phyloP scores from a whole-genome alignment of 1,140 invertebrate species.

The Drosophila elegans region DNA sequence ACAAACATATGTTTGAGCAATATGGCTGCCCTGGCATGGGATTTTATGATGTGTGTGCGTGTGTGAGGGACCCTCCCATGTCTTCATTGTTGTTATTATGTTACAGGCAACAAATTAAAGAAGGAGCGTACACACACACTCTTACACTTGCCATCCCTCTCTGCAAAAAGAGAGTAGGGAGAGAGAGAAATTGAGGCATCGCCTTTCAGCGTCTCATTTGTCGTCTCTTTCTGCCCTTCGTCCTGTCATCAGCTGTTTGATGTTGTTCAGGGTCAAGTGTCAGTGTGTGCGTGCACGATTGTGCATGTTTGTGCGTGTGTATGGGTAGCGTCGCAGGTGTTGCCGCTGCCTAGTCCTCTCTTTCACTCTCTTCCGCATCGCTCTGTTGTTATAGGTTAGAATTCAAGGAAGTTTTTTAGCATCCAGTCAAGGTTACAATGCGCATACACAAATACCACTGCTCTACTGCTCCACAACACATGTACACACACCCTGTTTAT shows the following conservation, averaged over 20 bases:
- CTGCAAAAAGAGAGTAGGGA: slow-evolving; percentile 3
- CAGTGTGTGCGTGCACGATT: slow-evolving; percentile 21
- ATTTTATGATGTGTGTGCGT: slow-evolving; percentile 27
- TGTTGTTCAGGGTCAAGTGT: slow-evolving; percentile 80
- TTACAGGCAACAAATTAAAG: slow-evolving; percentile 63
- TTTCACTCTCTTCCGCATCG: slow-evolving; percentile 10
- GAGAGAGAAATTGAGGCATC: slow-evolving; percentile 1
- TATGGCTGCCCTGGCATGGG: slow-evolving; percentile 51
- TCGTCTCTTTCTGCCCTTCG: slow-evolving; percentile 31
- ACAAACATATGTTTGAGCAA: slow-evolving; percentile 77
- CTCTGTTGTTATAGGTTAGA: slow-evolving; percentile 54
- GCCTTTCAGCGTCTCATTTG: slow-evolving; percentile 28
- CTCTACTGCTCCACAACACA: slow-evolving; percentile 6
- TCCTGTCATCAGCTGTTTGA: slow-evolving; percentile 79
- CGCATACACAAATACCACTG: slow-evolving; percentile 2
- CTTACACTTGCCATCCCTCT: slow-evolving; percentile 10
- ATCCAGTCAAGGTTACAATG: slow-evolving; percentile 59
- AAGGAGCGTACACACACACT: slow-evolving; percentile 19
- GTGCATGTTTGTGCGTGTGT: slow-evolving; percentile 5
- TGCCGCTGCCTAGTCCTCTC: slow-evolving; percentile 31
- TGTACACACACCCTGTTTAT: slow-evolving; percentile 37
- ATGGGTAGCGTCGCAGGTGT: slow-evolving; percentile 64
- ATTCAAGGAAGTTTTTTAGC: slow-evolving; percentile 72
- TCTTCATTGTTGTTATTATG: slow-evolving; percentile 15
- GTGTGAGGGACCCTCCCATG: background rate